Evolutionary conservation across 2,113 vertebrate species (phyloP), one percentile per base, ranked within the genome.

Genomic region (Spheniscus mendiculus): DNA sequence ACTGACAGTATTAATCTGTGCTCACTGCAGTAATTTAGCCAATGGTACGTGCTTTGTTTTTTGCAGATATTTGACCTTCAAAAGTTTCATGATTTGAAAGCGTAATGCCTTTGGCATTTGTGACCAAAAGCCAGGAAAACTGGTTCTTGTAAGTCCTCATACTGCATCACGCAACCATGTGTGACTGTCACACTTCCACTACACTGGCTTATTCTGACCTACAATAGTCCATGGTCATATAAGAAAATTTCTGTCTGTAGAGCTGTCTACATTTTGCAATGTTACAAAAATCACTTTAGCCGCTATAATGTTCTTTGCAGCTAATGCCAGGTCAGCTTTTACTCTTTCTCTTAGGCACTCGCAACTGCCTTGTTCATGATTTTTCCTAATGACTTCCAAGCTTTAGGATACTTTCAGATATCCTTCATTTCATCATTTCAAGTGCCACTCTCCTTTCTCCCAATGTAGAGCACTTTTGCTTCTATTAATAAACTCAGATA

Each of bases 11-110:
- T 86, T 96, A 86, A 90, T 73, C 91, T 85, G 45, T 40, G 89
- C 55, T 96, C 62, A 65, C 29, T 58, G 34, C 80, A 90, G 87
- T 78, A 91, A 95, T 90, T 91, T 59, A 92, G 88, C 94, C 85
- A 93, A 36, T 42, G 72, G 89, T 40, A 95, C 32, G 11, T 74
- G 50, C 55, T 91, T 77, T 80, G 42, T 4, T 18, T 86, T 82
- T 25, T 89, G 40, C 63, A 97, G 59, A 34, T 91, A 81, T 53
- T 77, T 96, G 81, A 96, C 83, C 87, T 97, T 96, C 92, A 36
- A 59, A 91, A 92, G 56, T 83, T 93, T 91, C 53, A 79, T 76
- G 61, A 56, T 62, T 47, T 74, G 72, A 78, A 93, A 93, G n/a
- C 11, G 18, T 15, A 63, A 84, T 53, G 36, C 21, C 47, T 86